Base-by-base conservation (phyloP, 2,888 invertebrate species). In the Ctenicera cuprea region DNA sequence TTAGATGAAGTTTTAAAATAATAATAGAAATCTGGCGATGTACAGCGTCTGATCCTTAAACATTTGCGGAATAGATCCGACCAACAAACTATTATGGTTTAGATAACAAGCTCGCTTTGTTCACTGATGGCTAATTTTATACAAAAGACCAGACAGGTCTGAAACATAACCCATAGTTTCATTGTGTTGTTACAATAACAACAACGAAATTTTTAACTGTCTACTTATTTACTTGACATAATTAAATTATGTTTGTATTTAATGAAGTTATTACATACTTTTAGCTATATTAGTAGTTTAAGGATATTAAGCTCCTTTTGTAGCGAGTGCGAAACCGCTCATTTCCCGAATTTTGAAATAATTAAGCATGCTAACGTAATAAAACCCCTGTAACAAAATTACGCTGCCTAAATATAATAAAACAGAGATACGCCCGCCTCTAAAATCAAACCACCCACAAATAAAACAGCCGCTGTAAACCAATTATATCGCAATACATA, bases 321-420 rank as follows among this genome's bases (percentile, higher is more conserved):
- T 8, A 45, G 14, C n/a, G 45, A 62, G 62, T 62, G 62, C 43
- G 62, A 64, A 64, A 64, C 33, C 64, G 18, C 64, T 50, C 48
- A 33, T 45, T 45, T 18, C 50, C 43, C 20, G 33, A 64, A 43
- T 64, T 64, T 64, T 33, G 50, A 50, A 50, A 52, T 43, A 70
- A 63, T 70, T 70, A 70, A 70, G 52, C 70, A 70, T 22, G 41
- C 9, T 70, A 52, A 63, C 30, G 38, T 43, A 70, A 63, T 70
- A 70, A 70, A 70, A 54, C 70, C 70, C 64, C 52, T 50, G 37
- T 65, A 71, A 71, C 37, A 45, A 22, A 48, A 48, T 71, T 71
- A 71, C 57, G 11, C 12, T 16, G 22, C 54, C 59, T 20, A 65
- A 64, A 45, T 65, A 38, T 45, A 71, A 71, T 65, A 65, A 65